Evolutionary conservation across 2,797 vertebrate species (phyloP).

Genomic region (Otolemur crassicaudatus): DNA sequence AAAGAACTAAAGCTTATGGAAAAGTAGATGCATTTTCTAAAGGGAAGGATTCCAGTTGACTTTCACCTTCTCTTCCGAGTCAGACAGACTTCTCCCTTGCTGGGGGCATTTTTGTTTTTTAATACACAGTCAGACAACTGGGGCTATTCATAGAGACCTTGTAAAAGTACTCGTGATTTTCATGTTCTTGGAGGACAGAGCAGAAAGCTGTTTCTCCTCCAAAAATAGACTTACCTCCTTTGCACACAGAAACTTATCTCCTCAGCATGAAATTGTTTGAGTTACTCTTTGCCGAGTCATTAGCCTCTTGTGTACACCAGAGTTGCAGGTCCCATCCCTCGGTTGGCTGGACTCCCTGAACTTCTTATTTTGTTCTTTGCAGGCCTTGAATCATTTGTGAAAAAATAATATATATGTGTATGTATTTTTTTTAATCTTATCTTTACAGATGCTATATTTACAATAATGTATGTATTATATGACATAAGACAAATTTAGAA

Average conservation of each 20-base stretch:
- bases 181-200: constrained; percentile 75
- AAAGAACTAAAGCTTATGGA: constrained; percentile 14
- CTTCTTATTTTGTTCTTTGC: constrained; percentile 60
- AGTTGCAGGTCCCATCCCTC: constrained; percentile 10
- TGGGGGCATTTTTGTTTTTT: constrained; percentile 36
- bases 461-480: constrained; percentile 76
- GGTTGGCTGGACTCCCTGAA: constrained; percentile 49
- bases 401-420: constrained; percentile 74
- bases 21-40: neutral
- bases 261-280: constrained; percentile 70
- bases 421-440: constrained; percentile 74
- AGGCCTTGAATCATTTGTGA: constrained; percentile 70
- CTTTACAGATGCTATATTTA: constrained; percentile 79
- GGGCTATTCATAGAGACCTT: constrained; percentile 81
- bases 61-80: constrained; percentile 59
- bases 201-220: constrained; percentile 76
- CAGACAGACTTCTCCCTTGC: constrained; percentile 24
- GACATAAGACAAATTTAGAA: constrained; percentile 71
- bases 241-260: constrained; percentile 71
- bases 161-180: constrained; percentile 80
- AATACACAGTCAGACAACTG: constrained; percentile 55
- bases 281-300: constrained; percentile 25
- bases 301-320: constrained; percentile 23
- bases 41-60: neutral
- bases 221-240: constrained; percentile 79